Conservation (phyloP, 2,797 vertebrate genomes). For the Argentina silus region DNA sequence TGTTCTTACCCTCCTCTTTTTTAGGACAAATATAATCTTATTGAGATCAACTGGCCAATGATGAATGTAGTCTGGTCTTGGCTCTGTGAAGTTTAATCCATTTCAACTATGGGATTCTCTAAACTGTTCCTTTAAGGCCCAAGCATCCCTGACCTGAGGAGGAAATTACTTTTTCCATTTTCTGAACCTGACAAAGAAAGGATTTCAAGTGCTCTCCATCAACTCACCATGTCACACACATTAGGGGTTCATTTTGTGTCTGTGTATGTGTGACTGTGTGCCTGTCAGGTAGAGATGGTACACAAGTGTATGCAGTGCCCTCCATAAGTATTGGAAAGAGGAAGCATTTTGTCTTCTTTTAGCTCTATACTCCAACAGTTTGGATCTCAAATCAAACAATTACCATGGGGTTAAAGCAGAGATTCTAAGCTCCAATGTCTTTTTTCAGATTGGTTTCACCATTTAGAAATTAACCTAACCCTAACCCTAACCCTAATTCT, state of each 20-base stretch:
- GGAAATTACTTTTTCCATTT: slow-evolving; percentile 48
- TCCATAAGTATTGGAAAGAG: too few relatives aligned
- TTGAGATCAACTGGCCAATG: not conserved
- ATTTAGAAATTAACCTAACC: too few relatives aligned
- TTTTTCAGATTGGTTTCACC: too few relatives aligned
- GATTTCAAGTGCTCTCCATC: slow-evolving; percentile 28
- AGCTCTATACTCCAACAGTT: too few relatives aligned
- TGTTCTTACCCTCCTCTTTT: not conserved
- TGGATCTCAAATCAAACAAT: too few relatives aligned
- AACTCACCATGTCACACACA: slow-evolving; percentile 13
- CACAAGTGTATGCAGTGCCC: not conserved
- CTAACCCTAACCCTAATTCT: too few relatives aligned
- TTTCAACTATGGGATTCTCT: slow-evolving; percentile 26
- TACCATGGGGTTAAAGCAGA: too few relatives aligned
- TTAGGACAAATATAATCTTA: slow-evolving; percentile 1
- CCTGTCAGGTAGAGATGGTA: not conserved
- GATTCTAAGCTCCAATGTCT: too few relatives aligned
- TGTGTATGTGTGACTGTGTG: slow-evolving; percentile 2
- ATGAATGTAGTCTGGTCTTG: slow-evolving; percentile 6
- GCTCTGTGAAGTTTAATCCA: slow-evolving; percentile 24
- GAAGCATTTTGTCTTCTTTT: too few relatives aligned
- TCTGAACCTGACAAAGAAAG: slow-evolving; percentile 35
- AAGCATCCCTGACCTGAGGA: slow-evolving; percentile 25
- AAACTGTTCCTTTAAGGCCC: slow-evolving; percentile 27
- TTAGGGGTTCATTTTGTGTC: slow-evolving; percentile 10